phyloP scores from a whole-genome alignment of 2,888 invertebrate species.

The Erannis defoliaria region DNA sequence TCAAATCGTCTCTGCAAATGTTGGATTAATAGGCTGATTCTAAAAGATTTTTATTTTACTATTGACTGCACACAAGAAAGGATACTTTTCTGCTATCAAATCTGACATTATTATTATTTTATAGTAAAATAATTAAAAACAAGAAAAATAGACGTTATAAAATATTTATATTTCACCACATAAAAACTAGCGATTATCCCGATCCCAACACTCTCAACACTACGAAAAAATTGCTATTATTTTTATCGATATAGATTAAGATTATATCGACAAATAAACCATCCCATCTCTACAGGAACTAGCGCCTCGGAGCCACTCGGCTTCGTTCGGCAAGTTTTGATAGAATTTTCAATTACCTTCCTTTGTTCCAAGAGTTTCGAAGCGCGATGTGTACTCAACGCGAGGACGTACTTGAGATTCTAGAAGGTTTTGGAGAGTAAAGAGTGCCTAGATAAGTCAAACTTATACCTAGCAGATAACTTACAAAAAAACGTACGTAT shows the following conservation, averaged over 20 bases:
- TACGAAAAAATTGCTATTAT: background rate
- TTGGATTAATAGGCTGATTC: too few species aligned
- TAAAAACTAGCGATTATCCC: too few species aligned
- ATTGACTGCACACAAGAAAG: too few species aligned
- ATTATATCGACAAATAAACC: conserved; percentile 20
- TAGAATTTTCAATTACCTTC: conserved; percentile 86
- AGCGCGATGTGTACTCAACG: conserved; percentile 37
- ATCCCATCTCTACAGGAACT: conserved; percentile 49
- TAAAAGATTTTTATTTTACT: too few species aligned
- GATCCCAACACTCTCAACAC: background rate
- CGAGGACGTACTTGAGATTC: conserved; percentile 8
- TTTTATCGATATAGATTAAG: conserved; percentile 3
- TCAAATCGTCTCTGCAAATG: too few species aligned
- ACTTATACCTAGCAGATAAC: too few species aligned
- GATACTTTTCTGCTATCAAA: too few species aligned
- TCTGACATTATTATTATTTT: too few species aligned
- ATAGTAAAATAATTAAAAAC: too few species aligned
- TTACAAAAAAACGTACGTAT: too few species aligned
- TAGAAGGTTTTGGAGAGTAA: conserved; percentile 11
- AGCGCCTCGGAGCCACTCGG: conserved; percentile 56
- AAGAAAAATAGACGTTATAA: too few species aligned
- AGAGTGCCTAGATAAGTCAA: background rate
- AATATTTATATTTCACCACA: too few species aligned
- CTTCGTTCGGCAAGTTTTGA: conserved; percentile 83
- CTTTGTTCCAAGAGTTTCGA: conserved; percentile 79